Evolutionary conservation across 2,888 invertebrate genomes (phyloP), one percentile per base, ranked within the genome.

Genomic region (Ctenicera cuprea): DNA sequence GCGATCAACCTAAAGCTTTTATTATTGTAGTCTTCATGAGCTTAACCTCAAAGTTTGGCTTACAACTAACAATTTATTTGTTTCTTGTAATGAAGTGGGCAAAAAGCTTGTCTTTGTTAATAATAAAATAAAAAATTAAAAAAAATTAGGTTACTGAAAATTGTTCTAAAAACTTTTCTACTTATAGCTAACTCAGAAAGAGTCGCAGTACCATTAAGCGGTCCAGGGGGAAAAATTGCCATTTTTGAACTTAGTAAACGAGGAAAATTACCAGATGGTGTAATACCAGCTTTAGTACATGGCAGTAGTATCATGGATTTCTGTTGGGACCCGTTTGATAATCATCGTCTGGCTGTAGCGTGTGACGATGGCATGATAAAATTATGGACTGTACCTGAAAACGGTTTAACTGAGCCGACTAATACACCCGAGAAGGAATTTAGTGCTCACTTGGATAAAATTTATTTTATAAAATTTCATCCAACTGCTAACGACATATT

Each of bases 271-370:
- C 92, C 94, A 0, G 95, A 96, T 82, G 95, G 94, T 74, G 95
- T 94, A 26, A 93, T 92, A 80, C 94, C 95, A 38, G 95, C 96
- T n/a, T 88, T 98, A 80, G 94, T 97, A 73, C 97, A 98, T 87
- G 94, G 96, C 66, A 94, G 93, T 79, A 94, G 93, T 80, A 92
- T 97, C 41, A 94, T 95, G 91, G 98, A 98, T 88, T 96, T 98
- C 88, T 92, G 93, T 71, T 98, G 96, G 95, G 97, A 98, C 89
- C 98, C 98, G 0, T 97, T 97, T 87, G 90, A 96, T 86, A 90
- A 92, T 78, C 89, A 90, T 64, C 89, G 94, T 64, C 89, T 98
- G 74, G 93, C 95, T 48, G 96, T 96, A 48, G 96, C 94, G 30
- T 96, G 96, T 83, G 98, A 97, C 82, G 96, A 97, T 86, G 97